Evolutionary conservation across 2,113 vertebrate species (phyloP).

Genomic region (Pterocles burchelli): DNA sequence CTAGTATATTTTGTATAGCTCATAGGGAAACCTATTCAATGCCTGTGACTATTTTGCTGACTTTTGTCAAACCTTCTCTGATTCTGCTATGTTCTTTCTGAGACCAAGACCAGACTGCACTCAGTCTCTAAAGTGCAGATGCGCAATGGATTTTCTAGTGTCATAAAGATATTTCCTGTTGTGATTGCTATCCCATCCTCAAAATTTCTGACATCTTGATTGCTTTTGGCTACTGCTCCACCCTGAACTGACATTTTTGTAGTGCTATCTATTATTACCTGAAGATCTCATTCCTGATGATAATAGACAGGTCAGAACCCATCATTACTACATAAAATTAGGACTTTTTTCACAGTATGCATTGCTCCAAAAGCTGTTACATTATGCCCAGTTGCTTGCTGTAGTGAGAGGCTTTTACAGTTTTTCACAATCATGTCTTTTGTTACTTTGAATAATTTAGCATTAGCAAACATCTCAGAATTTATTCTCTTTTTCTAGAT

Average conservation of each 20-base stretch:
- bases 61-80: neutral
- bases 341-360: neutral
- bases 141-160: neutral
- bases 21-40: neutral
- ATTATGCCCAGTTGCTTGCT: neutral
- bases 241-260: neutral
- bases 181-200: neutral
- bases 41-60: neutral
- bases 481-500: neutral
- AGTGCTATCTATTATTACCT: neutral
- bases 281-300: neutral
- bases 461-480: neutral
- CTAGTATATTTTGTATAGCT: neutral
- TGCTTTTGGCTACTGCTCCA: neutral
- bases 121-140: neutral
- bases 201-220: neutral
- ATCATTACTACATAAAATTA: neutral
- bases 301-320: neutral
- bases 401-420: neutral
- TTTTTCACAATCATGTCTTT: neutral
- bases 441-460: neutral
- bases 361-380: neutral
- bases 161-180: neutral
- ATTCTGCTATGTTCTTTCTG: neutral
- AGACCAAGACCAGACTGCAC: neutral